Evolutionary conservation across 1,140 invertebrate species (phyloP), one percentile per base, ranked within the genome.

Genomic region (Formica exsecta): DNA sequence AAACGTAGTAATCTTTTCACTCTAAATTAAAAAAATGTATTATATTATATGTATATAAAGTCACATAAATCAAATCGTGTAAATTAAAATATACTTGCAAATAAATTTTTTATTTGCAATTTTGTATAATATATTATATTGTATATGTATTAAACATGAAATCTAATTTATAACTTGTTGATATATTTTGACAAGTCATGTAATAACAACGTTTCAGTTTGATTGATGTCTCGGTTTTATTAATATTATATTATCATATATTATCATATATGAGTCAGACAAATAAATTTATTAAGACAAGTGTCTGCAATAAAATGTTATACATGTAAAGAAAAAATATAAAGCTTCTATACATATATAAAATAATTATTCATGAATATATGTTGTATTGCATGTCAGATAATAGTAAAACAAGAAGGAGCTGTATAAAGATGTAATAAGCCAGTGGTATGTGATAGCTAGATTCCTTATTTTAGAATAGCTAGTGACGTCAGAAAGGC

Each of bases 251-350:
- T 22, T 22, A 22, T 22, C 22, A 22, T 79, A 36, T 59, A 2
- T 70, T 19, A n/a, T 41, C 32, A 4, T 70, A 29, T 41, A 2
- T 32, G 3, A 48, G 22, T 29, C 16, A 70, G 11, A 19, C 2
- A n/a, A 41, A 7, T 80, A 57, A 59, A 70, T 29, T 71, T 80
- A 22, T 41, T 57, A 16, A 70, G 16, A 68, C 22, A 41, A 68
- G 5, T 51, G n/a, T 41, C 38, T 70, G 38, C 9, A 59, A 81
- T 41, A 32, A 59, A 59, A 32, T 0, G 7, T 70, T 41, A 32
- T 3, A 16, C 9, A 22, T 59, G 29, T 38, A 3, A 29, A 29
- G 1, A 59, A 51, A 51, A 25, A 8, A 59, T n/a, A 5, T 9
- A 41, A 59, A 73, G 13, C 16, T 44, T 7, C 59, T 44, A 48